Evolutionary conservation across 2,888 invertebrate genomes (phyloP).

Genomic region (Sycophila texana): DNA sequence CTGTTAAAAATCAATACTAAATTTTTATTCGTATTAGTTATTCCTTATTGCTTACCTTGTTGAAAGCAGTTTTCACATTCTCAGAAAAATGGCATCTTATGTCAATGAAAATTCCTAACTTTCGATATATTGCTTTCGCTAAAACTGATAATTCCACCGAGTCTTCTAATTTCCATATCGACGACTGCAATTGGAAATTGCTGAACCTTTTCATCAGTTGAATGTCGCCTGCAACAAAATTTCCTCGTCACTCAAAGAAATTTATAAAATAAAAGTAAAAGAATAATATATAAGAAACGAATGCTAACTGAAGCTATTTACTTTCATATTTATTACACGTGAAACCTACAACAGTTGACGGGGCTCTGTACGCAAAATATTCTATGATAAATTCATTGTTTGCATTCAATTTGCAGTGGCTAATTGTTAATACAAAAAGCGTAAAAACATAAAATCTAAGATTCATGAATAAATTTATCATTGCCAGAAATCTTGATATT

Average conservation of each 20-base stretch:
- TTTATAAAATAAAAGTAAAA: no score
- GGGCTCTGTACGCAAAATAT: constrained; percentile 34
- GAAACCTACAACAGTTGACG: constrained; percentile 40
- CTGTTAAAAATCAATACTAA: background rate
- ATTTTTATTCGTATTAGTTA: background rate
- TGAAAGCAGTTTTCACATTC: constrained; percentile 23
- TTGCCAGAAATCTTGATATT: background rate
- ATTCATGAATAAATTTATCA: background rate
- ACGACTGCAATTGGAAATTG: constrained; percentile 10
- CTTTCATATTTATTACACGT: constrained; percentile 36
- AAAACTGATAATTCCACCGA: background rate
- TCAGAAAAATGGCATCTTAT: constrained; percentile 35
- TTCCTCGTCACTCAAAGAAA: no score
- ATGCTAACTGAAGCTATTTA: constrained; percentile 3
- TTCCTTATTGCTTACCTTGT: constrained; percentile 28
- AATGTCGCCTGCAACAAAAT: constrained; percentile 30
- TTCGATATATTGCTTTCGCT: constrained; percentile 16
- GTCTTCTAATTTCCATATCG: constrained; percentile 32
- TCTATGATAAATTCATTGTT: constrained; percentile 36
- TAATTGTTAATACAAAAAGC: constrained; percentile 2
- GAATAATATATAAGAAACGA: no score
- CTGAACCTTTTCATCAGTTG: constrained; percentile 35
- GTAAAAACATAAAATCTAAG: background rate
- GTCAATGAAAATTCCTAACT: constrained; percentile 48
- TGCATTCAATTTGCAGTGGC: constrained; percentile 11